phyloP scores from a whole-genome alignment of 1,140 invertebrate species.

The Saccostrea cuccullata region DNA sequence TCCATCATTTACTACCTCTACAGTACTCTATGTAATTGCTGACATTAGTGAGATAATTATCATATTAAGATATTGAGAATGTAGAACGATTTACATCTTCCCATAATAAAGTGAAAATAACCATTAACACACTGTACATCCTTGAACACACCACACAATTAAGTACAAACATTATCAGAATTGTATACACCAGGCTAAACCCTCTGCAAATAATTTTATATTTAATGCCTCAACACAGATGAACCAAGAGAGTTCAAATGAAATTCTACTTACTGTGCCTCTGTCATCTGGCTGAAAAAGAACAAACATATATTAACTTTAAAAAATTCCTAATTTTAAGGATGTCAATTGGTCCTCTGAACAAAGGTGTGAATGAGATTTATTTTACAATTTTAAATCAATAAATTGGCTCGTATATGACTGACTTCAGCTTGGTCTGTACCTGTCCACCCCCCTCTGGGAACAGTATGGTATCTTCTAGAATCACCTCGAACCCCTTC shows the following conservation, averaged over 20 bases:
- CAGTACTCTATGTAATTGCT: not conserved
- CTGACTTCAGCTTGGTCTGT: constrained; percentile 56
- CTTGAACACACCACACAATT: too few species aligned
- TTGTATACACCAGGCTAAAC: too few species aligned
- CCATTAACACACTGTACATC: not conserved
- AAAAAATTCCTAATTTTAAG: not conserved
- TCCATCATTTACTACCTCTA: not conserved
- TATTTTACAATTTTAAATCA: too few species aligned
- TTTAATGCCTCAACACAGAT: too few species aligned
- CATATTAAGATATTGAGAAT: not conserved
- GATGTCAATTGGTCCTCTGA: too few species aligned
- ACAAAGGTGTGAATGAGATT: too few species aligned
- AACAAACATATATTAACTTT: constrained; percentile 39
- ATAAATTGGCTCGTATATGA: not conserved
- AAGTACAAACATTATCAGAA: too few species aligned
- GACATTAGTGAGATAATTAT: not conserved
- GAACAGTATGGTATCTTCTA: constrained; percentile 90
- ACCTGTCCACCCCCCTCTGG: constrained; percentile 93
- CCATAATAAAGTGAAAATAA: constrained; percentile 24
- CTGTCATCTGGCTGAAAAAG: constrained; percentile 84
- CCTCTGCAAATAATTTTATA: too few species aligned
- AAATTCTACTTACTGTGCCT: constrained; percentile 79
- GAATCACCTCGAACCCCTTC: constrained; percentile 84
- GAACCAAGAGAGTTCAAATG: too few species aligned
- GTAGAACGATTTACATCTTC: too few species aligned